Evolutionary conservation across 2,797 vertebrate genomes (phyloP).

Genomic region (Orientallactaga sibirica): DNA sequence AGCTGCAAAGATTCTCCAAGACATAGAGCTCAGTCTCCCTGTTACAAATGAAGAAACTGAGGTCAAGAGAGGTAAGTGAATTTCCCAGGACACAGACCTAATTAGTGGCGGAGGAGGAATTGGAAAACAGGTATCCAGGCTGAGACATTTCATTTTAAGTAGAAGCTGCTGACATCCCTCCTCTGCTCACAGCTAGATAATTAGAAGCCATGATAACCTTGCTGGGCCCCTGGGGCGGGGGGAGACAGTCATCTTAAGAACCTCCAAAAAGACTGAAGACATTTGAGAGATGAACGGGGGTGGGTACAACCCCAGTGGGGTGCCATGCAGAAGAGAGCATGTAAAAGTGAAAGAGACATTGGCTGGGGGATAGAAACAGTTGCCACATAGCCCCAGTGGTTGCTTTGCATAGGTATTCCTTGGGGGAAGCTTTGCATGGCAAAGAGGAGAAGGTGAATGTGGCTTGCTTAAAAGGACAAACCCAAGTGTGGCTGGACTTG

Average conservation of each 20-base stretch:
- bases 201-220: constrained; percentile 14
- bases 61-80: constrained; percentile 34
- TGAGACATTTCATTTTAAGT: constrained; percentile 50
- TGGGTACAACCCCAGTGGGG: background rate
- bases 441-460: background rate
- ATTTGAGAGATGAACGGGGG: background rate
- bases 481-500: constrained; percentile 9
- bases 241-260: background rate
- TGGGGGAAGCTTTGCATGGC: background rate
- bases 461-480: constrained; percentile 1
- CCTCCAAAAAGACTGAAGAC: constrained; percentile 11
- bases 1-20: constrained; percentile 40
- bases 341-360: background rate
- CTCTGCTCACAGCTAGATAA: constrained; percentile 31
- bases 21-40: background rate
- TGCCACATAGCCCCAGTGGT: background rate
- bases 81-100: constrained; percentile 45
- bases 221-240: background rate
- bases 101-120: constrained; percentile 45
- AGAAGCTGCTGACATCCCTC: constrained; percentile 7
- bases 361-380: background rate
- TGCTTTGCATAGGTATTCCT: background rate
- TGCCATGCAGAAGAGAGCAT: background rate
- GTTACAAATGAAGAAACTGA: constrained; percentile 31
- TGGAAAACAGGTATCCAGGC: constrained; percentile 18